Evolutionary conservation across 37 sponge, comb jelly and placozoan species (phyloP), one percentile per base, ranked within the genome.

Genomic region (Trichoplax adhaerens): DNA sequence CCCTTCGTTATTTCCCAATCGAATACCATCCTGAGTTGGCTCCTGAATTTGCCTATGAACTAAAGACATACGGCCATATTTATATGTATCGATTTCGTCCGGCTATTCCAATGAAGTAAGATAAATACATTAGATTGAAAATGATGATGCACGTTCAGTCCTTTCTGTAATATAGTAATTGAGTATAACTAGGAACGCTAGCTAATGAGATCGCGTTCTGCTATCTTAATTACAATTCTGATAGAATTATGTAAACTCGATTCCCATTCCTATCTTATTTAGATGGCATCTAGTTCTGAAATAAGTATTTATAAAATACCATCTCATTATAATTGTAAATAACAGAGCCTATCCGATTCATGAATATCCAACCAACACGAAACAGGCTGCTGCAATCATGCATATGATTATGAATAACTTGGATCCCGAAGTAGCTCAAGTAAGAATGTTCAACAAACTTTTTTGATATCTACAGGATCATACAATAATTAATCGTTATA

Each of bases 351-450:
- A 95, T 66, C 97, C 97, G 48, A 80, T 95, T 60, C 47, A 77
- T 8, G 84, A 85, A 64, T 95, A 95, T 70, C 89, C 93, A 5
- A 70, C 81, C 57, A 72, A 78, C 52, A 79, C 78, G 58, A 56
- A 52, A 53, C 79, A 72, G 53, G 97, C 92, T 29, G 97, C 97
- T 75, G 97, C 88, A 64, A 83, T 95, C 50, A 95, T 95, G 86
- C 91, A 85, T 75, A 95, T 95, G 97, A 84, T 95, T 58, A 95
- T 95, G 97, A 95, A 95, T 74, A 95, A 95, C 72, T 71, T 95
- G 71, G 86, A 91, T 69, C 86, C 86, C 6, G 0, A 71, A 53
- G 97, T 95, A 47, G 97, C 97, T 7, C 97, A 95, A 79, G 89
- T 84, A 56, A 58, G 51, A n/a, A 59, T 5, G 5, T 1, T 50